Evolutionary conservation across 2,797 vertebrate species (phyloP), one percentile per base, ranked within the genome.

Genomic region (Neosilurus hyrtlii): DNA sequence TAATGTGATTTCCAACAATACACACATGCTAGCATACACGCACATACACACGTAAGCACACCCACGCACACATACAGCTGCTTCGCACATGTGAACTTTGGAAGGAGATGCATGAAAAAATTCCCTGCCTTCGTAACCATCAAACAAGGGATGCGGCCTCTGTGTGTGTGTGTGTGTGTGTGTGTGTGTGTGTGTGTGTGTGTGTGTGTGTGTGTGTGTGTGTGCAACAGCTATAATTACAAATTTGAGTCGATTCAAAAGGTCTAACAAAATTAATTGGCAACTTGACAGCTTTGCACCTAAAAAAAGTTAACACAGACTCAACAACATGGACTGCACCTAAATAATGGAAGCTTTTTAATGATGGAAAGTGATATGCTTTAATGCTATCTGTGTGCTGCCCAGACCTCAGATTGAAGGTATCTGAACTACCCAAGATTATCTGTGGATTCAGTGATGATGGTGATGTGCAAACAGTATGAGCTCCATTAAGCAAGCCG

Each of bases 31-130:
- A 81, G n/a, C 30, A 84, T 71, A 51, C 74, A 84, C 62, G 79
- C 62, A 73, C 79, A 85, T 84, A 68, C 56, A 76, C 82, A 81
- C 63, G 59, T 61, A 65, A 79, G 83, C 84, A 87, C 82, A 87
- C 76, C 84, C 79, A 85, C 81, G 43, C 54, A 6, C 49, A 65
- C 62, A 70, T 83, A 87, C 94, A 94, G 93, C 90, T 94, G 93
- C 83, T 71, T 84, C 86, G 86, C 94, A 94, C 91, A 94, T 94
- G 93, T 93, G 90, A 89, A 89, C 89, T 88, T 88, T 81, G 84
- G 86, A 88, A 86, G 75, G 83, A 89, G 88, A 91, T 88, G 87
- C 87, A 91, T 89, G 89, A 92, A 94, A 93, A 93, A 94, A 93
- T 94, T 91, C 92, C 94, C 93, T 94, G 84, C 87, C 92, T 88